Evolutionary conservation across 2,113 vertebrate genomes (phyloP).

Genomic region (Blennius ocellaris): DNA sequence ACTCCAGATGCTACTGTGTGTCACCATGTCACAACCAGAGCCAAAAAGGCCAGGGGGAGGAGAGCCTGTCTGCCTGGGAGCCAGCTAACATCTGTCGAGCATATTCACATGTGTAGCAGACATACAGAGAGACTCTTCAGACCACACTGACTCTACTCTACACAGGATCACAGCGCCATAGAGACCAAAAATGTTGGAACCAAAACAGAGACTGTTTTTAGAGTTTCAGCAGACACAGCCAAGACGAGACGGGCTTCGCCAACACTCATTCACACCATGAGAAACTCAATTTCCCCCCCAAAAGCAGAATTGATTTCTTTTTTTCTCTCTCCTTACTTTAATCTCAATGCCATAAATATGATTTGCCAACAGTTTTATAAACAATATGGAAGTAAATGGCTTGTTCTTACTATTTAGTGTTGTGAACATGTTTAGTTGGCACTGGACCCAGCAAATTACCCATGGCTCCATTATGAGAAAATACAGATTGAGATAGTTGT

Average conservation of each 20-base stretch:
- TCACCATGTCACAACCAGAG: constrained; percentile 77
- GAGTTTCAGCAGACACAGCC: constrained; percentile 51
- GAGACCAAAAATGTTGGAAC: constrained; percentile 68
- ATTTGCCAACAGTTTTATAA: constrained; percentile 60
- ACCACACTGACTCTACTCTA: constrained; percentile 66
- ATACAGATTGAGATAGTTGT: no score
- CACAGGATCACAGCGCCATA: constrained; percentile 59
- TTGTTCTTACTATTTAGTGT: constrained; percentile 59
- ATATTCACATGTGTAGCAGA: constrained; percentile 79
- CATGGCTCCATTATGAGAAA: constrained; percentile 14
- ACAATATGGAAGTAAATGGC: constrained; percentile 59
- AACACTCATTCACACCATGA: constrained; percentile 65
- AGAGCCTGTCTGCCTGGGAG: constrained; percentile 75
- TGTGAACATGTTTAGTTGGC: constrained; percentile 62
- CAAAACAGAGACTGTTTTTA: constrained; percentile 70
- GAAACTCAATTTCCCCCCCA: constrained; percentile 49
- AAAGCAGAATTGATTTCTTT: constrained; percentile 45
- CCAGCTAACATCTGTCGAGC: constrained; percentile 83
- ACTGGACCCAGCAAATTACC: constrained; percentile 44
- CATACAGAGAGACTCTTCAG: constrained; percentile 63
- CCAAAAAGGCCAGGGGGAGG: constrained; percentile 74
- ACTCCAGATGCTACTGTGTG: constrained; percentile 84
- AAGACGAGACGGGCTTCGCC: constrained; percentile 51
- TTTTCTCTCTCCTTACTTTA: constrained; percentile 37
- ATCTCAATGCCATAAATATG: constrained; percentile 45